Evolutionary conservation across 2,113 vertebrate species (phyloP).

Genomic region (Theristicus caerulescens): DNA sequence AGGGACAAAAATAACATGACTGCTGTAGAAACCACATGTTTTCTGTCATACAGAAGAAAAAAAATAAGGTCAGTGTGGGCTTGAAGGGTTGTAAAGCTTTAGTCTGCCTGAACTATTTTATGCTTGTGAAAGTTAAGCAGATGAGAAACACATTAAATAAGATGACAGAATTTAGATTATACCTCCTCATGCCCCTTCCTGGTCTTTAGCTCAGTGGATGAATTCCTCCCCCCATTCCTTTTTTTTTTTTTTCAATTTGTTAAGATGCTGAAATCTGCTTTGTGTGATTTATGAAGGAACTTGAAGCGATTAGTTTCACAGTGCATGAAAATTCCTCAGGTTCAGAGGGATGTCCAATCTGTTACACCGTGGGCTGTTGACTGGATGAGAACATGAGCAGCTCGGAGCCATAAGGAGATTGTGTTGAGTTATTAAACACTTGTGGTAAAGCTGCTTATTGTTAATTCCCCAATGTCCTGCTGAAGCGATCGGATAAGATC

Average conservation of each 20-base stretch:
- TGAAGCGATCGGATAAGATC: constrained; percentile 87
- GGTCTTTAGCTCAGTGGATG: constrained; percentile 55
- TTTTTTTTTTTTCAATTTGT: constrained; percentile 66
- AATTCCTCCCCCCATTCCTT: neutral
- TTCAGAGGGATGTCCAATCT: constrained; percentile 82
- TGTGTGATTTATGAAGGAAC: constrained; percentile 86
- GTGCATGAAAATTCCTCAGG: constrained; percentile 84
- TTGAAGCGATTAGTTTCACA: constrained; percentile 87
- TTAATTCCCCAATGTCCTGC: constrained; percentile 87
- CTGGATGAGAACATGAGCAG: constrained; percentile 84
- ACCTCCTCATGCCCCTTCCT: constrained; percentile 8
- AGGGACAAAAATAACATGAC: constrained; percentile 28
- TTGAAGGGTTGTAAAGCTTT: constrained; percentile 67
- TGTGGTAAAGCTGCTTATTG: constrained; percentile 91
- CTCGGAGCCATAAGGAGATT: constrained; percentile 87
- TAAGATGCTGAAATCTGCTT: constrained; percentile 85
- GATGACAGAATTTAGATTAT: constrained; percentile 74
- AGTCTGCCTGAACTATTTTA: constrained; percentile 72
- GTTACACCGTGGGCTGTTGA: constrained; percentile 75
- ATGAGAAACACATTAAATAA: constrained; percentile 76
- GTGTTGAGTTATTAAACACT: constrained; percentile 93
- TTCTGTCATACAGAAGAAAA: constrained; percentile 9
- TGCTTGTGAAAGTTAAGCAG: constrained; percentile 77
- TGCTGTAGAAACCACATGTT: constrained; percentile 58
- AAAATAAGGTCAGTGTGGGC: constrained; percentile 65